Evolutionary conservation across 2,888 invertebrate species (phyloP), one percentile per base, ranked within the genome.

Genomic region (Meganola albula): DNA sequence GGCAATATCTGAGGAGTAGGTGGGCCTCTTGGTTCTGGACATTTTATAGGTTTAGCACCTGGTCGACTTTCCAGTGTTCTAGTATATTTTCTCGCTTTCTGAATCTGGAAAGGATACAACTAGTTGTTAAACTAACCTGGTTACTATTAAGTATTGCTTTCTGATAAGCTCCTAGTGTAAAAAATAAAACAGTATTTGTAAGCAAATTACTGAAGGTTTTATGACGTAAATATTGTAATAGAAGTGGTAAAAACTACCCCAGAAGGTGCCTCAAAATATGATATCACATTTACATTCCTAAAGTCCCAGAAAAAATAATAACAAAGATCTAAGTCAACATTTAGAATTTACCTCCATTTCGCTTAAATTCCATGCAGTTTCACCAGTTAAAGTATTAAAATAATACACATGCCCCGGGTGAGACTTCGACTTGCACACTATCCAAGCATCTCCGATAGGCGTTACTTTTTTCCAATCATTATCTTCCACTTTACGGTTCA

Each of bases 301-400:
- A n/a, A n/a, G n/a, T n/a, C n/a, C n/a, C n/a, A n/a, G n/a, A 46
- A 27, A 40, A 27, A 26, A 37, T 27, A 26, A n/a, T 8, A 18
- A 21, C 1, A 20, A 20, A 1, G n/a, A n/a, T n/a, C n/a, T n/a
- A n/a, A n/a, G n/a, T n/a, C n/a, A n/a, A n/a, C n/a, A n/a, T n/a
- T n/a, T n/a, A n/a, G n/a, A n/a, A n/a, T 38, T 42, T 58, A 78
- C 82, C 63, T 78, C 74, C 10, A 51, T 34, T 28, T 66, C 62
- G 38, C 70, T 70, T 38, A 75, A 49, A 52, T 78, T 70, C 79
- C 80, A 82, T 10, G 53, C 69, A 40, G 75, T 55, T 51, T 72
- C 57, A 18, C 78, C 75, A 37, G 74, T 76, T 1, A 58, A 10
- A 12, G 71, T 73, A 34, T 83, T 80, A 36, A 77, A 77, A 44